Evolutionary conservation across 2,113 vertebrate species (phyloP).

Genomic region (Thermophis baileyi): DNA sequence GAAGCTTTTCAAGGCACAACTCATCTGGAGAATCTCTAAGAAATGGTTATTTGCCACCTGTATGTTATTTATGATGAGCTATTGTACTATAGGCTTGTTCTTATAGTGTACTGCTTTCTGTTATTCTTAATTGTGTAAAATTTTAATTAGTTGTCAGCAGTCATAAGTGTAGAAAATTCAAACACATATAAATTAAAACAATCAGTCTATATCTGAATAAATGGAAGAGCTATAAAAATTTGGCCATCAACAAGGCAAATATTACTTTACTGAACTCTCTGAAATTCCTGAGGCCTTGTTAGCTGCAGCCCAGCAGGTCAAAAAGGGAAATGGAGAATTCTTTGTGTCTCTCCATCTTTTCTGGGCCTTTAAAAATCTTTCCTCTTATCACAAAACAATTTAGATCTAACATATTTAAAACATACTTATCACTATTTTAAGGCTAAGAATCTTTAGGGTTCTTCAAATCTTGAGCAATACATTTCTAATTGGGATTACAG

Average conservation of each 20-base stretch:
- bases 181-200: neutral
- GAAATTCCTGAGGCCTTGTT: neutral
- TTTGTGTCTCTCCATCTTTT: neutral
- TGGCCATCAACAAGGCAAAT: neutral
- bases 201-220: neutral
- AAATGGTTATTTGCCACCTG: neutral
- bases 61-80: neutral
- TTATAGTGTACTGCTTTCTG: neutral
- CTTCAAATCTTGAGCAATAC: neutral
- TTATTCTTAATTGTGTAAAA: neutral
- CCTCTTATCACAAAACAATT: neutral
- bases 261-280: neutral
- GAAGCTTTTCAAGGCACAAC: neutral
- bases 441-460: neutral
- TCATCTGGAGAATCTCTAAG: neutral
- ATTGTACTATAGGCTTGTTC: neutral
- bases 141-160: neutral
- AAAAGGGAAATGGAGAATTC: neutral
- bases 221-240: neutral
- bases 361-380: neutral
- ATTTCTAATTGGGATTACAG: neutral
- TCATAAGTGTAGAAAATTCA: neutral
- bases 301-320: neutral
- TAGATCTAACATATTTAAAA: neutral
- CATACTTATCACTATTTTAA: neutral